Percentiles rank a stretch among this genome's conserved stretches.
These are phyloP conservation scores for Dolichotis patagonum DNA, from an alignment of 2,113 vertebrate genomes.

Conservation along the genomic window DNA sequence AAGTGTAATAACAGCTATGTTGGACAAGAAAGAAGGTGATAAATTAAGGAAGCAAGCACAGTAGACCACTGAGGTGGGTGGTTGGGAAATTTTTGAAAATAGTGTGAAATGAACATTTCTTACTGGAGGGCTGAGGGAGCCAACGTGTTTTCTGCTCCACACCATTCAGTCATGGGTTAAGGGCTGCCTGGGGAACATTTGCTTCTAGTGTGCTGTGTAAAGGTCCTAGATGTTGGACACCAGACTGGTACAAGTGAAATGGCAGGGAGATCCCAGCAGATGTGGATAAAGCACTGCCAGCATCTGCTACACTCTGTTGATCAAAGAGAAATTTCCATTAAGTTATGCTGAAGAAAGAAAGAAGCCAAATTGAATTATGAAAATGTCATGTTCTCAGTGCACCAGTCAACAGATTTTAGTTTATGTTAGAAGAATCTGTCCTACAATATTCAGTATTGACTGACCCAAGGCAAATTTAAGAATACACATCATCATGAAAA, in stretches of 20 bases:
- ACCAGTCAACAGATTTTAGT: neutral
- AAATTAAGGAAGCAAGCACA: neutral
- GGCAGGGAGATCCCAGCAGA: neutral
- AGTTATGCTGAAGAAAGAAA: neutral
- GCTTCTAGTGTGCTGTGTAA: neutral
- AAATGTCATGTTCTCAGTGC: neutral
- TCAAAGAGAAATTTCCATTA: slow-evolving; percentile 8
- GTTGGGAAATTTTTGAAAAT: neutral
- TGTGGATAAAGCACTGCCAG: neutral
- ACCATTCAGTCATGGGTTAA: neutral
- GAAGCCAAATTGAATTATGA: neutral
- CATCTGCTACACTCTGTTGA: neutral
- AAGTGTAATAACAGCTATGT: neutral
- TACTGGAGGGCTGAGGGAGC: neutral
- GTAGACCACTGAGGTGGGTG: neutral
- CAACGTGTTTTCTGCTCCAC: accelerated
- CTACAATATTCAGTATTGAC: neutral
- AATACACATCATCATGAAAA: neutral
- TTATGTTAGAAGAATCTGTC: neutral
- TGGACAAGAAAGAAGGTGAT: neutral
- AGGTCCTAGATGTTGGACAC: neutral
- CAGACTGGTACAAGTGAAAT: neutral
- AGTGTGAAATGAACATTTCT: accelerated
- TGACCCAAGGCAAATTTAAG: neutral
- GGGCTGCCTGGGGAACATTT: neutral